Base-by-base conservation (phyloP, 2,113 vertebrate genomes). In the Accipiter cooperii region DNA sequence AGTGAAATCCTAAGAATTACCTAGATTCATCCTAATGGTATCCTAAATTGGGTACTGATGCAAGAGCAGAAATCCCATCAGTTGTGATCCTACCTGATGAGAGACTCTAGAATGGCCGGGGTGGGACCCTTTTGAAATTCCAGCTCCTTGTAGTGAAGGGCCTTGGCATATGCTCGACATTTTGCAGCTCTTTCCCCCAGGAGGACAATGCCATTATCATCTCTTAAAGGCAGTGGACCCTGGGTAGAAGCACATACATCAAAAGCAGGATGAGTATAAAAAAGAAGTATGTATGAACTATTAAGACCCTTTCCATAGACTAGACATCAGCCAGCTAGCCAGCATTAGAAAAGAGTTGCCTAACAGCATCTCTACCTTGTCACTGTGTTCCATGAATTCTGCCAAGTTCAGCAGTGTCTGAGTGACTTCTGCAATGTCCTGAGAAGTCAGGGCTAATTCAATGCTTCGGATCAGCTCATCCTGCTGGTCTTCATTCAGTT, bases 331-430 rank as follows among this genome's bases (percentile, higher is more conserved):
- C 16, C 82, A 40, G 17, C 73, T 58, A 42, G 47, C n/a, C 25
- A 17, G 10, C 33, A 21, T 2, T 3, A 29, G 19, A 15, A 24
- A 61, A 64, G 36, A 60, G 78, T 5, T 33, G 29, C 60, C 58
- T 31, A 31, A 26, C 22, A 44, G 71, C 77, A 91, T 40, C 74
- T 71, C 87, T 96, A 99, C 99, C 99, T 99, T 99, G 98, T 99
- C 99, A 64, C 99, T 99, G 98, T 99, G 99, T 83, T 99, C 99
- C 99, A 99, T 99, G 97, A 99, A 99, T 91, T 99, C 99, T 6
- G 99, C 99, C 97, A 99, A 96, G 96, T 99, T 99, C 44, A 99
- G 98, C 29, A 99, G 98, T 3, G 99, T 99, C 96, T 99, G 99
- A 4, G 99, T 99, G 98, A 99, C 99, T 93, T 99, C 99, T 2